Evolutionary conservation across 2,888 invertebrate species (phyloP), one percentile per base, ranked within the genome.

Genomic region (Torymus auratus): DNA sequence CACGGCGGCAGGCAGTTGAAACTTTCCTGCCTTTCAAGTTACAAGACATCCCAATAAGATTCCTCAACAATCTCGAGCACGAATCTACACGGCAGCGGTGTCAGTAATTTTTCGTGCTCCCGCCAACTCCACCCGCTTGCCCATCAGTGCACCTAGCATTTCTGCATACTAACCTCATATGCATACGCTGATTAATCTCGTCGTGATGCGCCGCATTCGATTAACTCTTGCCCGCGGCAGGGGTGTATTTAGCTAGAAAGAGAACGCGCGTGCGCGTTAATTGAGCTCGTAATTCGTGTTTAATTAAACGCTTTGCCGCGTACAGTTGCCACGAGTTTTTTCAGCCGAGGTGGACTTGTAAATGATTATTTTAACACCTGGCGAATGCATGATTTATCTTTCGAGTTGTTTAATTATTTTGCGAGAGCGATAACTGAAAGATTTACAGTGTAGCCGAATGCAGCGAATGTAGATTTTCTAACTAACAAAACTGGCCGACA

Each of bases 241-340:
- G 56, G 55, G 69, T 52, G 17, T 52, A 55, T 58, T 23, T 69
- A 41, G 69, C 20, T 41, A 20, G 65, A 55, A 13, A 14, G 52
- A 15, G 50, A 52, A n/a, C n/a, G 67, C 20, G 17, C 4, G 41
- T 23, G 15, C 14, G 53, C 70, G 55, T 75, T 80, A 80, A 80
- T 80, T 62, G 76, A 76, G 68, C 76, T 76, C 72, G 80, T 80
- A 76, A 72, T 76, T 76, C 76, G 61, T 20, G 53, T 80, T 76
- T 80, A 80, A 80, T 80, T 80, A 55, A 76, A 71, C 67, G 64
- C 15, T 69, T 23, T 62, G 28, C 23, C 55, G 14, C 20, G 15
- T n/a, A 65, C 53, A 53, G 17, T 11, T 23, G 65, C 68, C 56
- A 50, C 68, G 4, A 41, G 28, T 53, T 50, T 14, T 17, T 41